Conservation (phyloP, 2,113 vertebrate genomes). For the Theristicus caerulescens region DNA sequence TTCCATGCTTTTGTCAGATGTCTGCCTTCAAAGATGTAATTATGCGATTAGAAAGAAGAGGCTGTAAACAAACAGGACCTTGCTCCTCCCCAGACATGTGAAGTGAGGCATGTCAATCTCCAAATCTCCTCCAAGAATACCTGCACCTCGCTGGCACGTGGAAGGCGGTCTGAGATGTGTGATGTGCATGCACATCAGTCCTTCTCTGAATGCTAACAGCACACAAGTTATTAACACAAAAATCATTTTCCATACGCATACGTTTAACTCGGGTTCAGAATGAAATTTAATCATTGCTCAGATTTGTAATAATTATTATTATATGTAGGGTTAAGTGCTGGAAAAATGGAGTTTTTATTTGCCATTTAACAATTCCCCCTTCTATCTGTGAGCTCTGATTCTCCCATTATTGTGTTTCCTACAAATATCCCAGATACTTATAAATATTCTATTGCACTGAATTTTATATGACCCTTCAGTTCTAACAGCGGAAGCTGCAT, state of each 20-base stretch:
- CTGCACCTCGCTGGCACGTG: not conserved
- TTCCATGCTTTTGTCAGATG: conserved; percentile 40
- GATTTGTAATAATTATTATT: conserved; percentile 38
- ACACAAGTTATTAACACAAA: not conserved
- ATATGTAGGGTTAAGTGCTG: conserved; percentile 40
- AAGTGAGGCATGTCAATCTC: not conserved
- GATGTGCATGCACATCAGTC: not conserved
- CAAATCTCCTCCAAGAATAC: not conserved
- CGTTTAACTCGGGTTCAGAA: not conserved
- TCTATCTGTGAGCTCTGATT: conserved; percentile 54
- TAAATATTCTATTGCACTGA: conserved; percentile 70
- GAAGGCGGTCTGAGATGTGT: not conserved
- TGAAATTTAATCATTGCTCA: not conserved
- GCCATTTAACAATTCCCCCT: conserved; percentile 36
- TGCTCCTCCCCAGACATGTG: not conserved
- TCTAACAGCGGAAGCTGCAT: conserved; percentile 58
- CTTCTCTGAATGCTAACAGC: not conserved
- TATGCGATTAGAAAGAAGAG: conserved; percentile 69
- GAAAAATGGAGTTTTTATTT: conserved; percentile 39
- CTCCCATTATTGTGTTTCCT: conserved; percentile 62
- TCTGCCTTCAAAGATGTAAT: conserved; percentile 63
- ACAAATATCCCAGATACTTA: conserved; percentile 69
- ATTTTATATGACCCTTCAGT: conserved; percentile 70
- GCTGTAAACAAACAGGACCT: conserved; percentile 66
- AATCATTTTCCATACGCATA: not conserved